Evolutionary conservation across 1,140 invertebrate species (phyloP).

Genomic region (Drosophila lacertosa): DNA sequence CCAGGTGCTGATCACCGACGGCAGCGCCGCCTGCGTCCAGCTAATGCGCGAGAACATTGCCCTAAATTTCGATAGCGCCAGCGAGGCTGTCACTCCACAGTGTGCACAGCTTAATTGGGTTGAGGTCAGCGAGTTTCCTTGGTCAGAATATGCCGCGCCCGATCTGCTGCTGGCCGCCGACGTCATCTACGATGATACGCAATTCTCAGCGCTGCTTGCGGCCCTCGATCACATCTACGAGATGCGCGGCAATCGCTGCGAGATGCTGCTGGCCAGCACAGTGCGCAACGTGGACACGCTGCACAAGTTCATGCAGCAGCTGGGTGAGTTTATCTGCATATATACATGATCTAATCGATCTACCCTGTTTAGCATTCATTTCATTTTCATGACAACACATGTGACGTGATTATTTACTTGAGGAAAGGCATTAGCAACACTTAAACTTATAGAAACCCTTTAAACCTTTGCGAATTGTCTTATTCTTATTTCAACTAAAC

Average conservation of each 20-base stretch:
- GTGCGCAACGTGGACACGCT: conserved; percentile 76
- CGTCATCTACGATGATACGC: conserved; percentile 74
- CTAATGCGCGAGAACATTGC: conserved; percentile 70
- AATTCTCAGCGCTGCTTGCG: conserved; percentile 55
- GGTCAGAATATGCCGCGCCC: conserved; percentile 20
- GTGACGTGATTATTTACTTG: no score
- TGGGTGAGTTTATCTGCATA: conserved; percentile 51
- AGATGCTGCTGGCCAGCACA: conserved; percentile 74
- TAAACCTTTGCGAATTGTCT: no score
- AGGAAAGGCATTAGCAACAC: no score
- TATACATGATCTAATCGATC: no score
- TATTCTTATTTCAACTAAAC: no score
- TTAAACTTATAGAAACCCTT: no score
- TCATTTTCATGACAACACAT: no score
- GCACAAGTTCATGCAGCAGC: conserved; percentile 57
- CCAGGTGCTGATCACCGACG: conserved; percentile 71
- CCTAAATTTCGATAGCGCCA: conserved; percentile 50
- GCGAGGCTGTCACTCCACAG: conserved; percentile 6
- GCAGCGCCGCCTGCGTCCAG: conserved; percentile 68
- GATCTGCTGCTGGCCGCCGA: conserved; percentile 74
- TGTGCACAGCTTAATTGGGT: conserved; percentile 61
- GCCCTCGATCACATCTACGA: conserved; percentile 63
- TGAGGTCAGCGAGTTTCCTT: conserved; percentile 39
- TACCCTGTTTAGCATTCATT: no score
- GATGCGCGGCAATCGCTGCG: conserved; percentile 29